phyloP scores from a whole-genome alignment of 2,888 invertebrate species.

The Megaustenia siamemsis region DNA sequence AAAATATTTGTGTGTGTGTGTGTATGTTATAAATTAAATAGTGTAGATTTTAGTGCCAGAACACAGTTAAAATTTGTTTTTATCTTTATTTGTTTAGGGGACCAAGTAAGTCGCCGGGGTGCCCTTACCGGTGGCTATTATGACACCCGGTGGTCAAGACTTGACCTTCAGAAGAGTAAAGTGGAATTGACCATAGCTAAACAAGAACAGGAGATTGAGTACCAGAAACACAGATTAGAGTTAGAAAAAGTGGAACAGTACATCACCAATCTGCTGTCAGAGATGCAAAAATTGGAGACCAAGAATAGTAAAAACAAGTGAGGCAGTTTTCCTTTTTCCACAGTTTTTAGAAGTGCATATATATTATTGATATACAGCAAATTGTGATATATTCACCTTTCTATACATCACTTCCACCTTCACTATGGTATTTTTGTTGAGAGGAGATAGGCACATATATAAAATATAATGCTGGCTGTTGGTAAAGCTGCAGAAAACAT shows the following conservation, averaged over 20 bases:
- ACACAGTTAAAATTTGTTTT: neutral
- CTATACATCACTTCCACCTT: no score
- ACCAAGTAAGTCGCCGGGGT: slow-evolving; percentile 93
- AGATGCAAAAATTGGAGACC: slow-evolving; percentile 98
- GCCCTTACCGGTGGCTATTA: slow-evolving; percentile 99
- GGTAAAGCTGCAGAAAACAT: no score
- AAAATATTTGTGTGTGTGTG: no score
- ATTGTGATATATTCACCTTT: no score
- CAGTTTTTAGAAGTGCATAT: neutral
- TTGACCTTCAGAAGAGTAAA: slow-evolving; percentile 80
- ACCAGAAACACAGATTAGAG: slow-evolving; percentile 75
- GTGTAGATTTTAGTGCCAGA: no score
- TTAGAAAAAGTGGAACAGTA: slow-evolving; percentile 77
- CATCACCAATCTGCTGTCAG: slow-evolving; percentile 89
- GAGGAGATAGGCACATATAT: no score
- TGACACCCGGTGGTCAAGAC: slow-evolving; percentile 88
- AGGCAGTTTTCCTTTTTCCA: slow-evolving; percentile 70
- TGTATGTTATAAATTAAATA: no score
- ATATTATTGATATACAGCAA: no score
- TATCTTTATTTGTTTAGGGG: slow-evolving; percentile 76
- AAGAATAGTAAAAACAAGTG: slow-evolving; percentile 98
- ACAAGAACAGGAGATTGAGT: slow-evolving; percentile 90
- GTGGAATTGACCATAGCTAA: slow-evolving; percentile 83
- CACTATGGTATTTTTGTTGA: no score
- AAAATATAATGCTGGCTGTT: no score